These are phyloP conservation scores for Urocyon cinereoargenteus DNA, from an alignment of 2,797 vertebrate genomes.

Conservation along the genomic window DNA sequence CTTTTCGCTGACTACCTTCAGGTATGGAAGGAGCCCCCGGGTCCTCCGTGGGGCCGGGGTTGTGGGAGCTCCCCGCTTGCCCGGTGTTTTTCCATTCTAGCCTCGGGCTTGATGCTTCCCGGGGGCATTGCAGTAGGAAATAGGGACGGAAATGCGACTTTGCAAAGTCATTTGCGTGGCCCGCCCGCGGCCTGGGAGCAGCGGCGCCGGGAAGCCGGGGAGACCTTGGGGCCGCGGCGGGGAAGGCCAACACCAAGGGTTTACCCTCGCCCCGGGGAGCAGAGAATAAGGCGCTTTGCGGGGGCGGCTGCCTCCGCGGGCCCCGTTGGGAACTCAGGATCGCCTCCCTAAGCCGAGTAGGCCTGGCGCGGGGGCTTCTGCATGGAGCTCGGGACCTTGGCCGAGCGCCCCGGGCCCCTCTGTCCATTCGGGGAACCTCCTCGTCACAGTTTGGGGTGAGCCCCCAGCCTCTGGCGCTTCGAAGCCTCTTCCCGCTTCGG, in stretches of 20 bases:
- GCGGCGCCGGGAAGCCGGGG: not conserved
- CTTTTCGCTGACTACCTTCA: conserved; percentile 98
- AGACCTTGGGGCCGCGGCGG: not conserved
- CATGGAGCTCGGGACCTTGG: conserved; percentile 14
- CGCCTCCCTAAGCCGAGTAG: not conserved
- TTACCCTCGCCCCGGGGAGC: not conserved
- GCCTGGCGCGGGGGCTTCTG: not conserved
- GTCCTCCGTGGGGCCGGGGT: conserved; percentile 62
- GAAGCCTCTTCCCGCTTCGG: conserved; percentile 31
- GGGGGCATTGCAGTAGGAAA: not conserved
- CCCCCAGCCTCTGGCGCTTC: not conserved
- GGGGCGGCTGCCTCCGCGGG: not conserved
- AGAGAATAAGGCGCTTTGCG: not conserved
- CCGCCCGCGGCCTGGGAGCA: rapidly evolving
- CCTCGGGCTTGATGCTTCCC: not conserved
- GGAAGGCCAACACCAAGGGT: too few species aligned
- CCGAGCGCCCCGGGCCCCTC: not conserved
- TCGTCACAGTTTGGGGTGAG: not conserved
- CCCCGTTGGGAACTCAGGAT: not conserved
- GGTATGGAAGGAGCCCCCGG: conserved; percentile 85
- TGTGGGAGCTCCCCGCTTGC: not conserved
- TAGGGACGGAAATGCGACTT: conserved; percentile 24
- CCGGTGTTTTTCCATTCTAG: not conserved
- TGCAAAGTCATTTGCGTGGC: conserved; percentile 77
- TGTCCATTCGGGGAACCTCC: not conserved